A percentile compares a stretch with the other conserved stretches of the same genome.
Conservation (phyloP, 2,888 invertebrate species). For the Trichopoda pennipes region DNA sequence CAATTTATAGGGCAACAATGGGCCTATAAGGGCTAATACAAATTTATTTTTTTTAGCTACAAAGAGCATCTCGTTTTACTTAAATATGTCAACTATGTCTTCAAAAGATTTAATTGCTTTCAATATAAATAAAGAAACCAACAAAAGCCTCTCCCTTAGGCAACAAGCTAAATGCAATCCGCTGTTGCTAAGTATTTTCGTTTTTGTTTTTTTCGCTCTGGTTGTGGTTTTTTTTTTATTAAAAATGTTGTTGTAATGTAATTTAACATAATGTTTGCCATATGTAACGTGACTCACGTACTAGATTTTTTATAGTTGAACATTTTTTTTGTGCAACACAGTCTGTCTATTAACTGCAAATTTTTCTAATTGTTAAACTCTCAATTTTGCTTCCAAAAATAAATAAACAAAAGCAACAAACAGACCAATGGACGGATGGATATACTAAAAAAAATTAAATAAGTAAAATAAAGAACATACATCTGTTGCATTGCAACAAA, state of each 20-base stretch:
- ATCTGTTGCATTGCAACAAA: conserved; percentile 65
- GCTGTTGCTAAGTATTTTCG: neutral
- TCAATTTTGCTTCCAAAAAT: conserved; percentile 44
- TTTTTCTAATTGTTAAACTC: conserved; percentile 68
- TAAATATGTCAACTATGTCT: too few species aligned
- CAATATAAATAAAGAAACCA: too few species aligned
- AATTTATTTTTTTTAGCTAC: too few species aligned
- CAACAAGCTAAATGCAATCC: neutral
- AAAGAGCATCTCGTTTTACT: too few species aligned
- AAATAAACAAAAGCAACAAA: conserved; percentile 2
- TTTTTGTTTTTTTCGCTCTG: conserved; percentile 4
- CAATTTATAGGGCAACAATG: too few species aligned
- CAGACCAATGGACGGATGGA: neutral
- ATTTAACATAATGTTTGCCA: conserved; percentile 66
- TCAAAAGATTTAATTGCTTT: too few species aligned
- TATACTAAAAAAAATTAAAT: neutral
- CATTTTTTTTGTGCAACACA: conserved; percentile 13
- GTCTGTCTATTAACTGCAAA: conserved; percentile 57
- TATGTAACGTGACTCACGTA: conserved; percentile 71
- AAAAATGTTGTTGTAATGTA: conserved; percentile 30
- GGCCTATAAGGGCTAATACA: too few species aligned
- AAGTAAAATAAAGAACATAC: conserved; percentile 56
- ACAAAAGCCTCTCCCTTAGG: neutral
- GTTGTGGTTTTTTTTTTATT: conserved; percentile 9
- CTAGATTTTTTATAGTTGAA: conserved; percentile 44